Percentiles rank a stretch among this genome's conserved stretches.
Conservation (phyloP, 2,888 invertebrate genomes). For the Rhamphomyia laevipes region DNA sequence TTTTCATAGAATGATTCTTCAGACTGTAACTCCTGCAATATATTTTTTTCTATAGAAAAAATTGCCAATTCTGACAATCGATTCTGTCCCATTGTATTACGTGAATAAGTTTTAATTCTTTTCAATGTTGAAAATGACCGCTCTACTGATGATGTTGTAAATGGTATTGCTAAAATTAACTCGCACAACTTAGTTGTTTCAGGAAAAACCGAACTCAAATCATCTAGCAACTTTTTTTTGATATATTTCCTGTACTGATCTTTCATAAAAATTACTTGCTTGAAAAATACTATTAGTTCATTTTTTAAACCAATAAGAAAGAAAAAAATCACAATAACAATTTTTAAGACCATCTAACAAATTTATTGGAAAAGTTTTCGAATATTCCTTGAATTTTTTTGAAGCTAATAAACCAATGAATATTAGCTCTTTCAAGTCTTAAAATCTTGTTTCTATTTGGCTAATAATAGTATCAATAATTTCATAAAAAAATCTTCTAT, state of each 20-base stretch:
- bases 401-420: not conserved
- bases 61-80: not conserved
- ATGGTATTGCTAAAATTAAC: not conserved
- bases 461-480: not conserved
- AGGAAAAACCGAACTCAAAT: not conserved
- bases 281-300: not conserved
- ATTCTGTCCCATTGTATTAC: not conserved
- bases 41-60: not conserved
- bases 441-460: not conserved
- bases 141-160: not conserved
- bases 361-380: not conserved
- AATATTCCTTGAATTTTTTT: not conserved
- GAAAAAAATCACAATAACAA: not conserved
- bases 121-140: not conserved
- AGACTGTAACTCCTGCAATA: not conserved
- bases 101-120: not conserved
- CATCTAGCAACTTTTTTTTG: not conserved
- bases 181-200: not conserved
- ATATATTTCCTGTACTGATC: not conserved
- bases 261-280: not conserved
- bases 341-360: not conserved
- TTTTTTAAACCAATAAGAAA: not conserved
- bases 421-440: not conserved
- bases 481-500: not conserved
- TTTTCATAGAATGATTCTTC: not conserved